A percentile compares a stretch with the other conserved stretches of the same genome.
These are phyloP conservation scores for Iphiclides podalirius DNA, from an alignment of 2,888 invertebrate genomes.

Conservation along the genomic window DNA sequence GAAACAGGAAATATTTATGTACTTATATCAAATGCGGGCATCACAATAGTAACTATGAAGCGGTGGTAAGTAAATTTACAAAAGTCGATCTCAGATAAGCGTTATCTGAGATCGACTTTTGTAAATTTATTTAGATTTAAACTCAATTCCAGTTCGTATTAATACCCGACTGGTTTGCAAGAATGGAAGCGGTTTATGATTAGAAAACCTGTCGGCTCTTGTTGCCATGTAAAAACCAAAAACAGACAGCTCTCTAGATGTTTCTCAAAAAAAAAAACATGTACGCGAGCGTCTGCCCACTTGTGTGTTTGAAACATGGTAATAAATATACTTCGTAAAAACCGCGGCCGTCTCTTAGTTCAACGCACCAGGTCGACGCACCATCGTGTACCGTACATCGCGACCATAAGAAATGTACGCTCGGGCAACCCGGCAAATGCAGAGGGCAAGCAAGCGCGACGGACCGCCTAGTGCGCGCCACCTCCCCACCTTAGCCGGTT, in stretches of 20 bases:
- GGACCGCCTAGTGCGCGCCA: slow-evolving; percentile 42
- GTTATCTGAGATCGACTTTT: too few relatives aligned
- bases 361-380: slow-evolving; percentile 73
- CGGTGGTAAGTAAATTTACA: too few relatives aligned
- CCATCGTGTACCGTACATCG: slow-evolving; percentile 68
- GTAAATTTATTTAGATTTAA: too few relatives aligned
- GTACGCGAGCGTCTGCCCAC: slow-evolving; percentile 18
- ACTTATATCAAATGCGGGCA: slow-evolving; percentile 24
- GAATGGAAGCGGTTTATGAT: too few relatives aligned
- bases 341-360: slow-evolving; percentile 63
- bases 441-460: slow-evolving; percentile 43
- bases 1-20: slow-evolving; percentile 39
- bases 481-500: slow-evolving; percentile 50
- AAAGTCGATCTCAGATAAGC: too few relatives aligned
- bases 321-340: slow-evolving; percentile 48
- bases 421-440: slow-evolving; percentile 55
- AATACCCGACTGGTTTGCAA: too few relatives aligned
- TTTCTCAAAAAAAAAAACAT: neutral
- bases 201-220: too few relatives aligned
- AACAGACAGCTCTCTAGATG: neutral
- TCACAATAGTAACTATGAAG: slow-evolving; percentile 6
- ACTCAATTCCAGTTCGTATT: too few relatives aligned
- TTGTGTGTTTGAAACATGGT: slow-evolving; percentile 38
- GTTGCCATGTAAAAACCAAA: neutral
- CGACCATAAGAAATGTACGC: slow-evolving; percentile 68